Conservation (phyloP, 2,797 vertebrate species). For the Ceryle rudis region DNA sequence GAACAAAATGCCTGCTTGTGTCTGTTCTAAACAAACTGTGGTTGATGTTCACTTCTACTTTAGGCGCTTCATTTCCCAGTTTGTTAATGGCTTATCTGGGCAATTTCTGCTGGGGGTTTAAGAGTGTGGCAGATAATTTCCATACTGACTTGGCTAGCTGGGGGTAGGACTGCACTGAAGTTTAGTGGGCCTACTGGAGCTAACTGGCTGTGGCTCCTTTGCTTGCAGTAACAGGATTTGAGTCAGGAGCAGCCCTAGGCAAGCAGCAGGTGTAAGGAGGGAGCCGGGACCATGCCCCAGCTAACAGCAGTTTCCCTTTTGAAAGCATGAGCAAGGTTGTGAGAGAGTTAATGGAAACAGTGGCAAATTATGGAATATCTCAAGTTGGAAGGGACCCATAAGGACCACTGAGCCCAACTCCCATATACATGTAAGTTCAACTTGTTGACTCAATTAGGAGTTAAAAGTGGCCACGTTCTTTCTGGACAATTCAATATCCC, state of each 20-base stretch:
- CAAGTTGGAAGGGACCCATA: not conserved
- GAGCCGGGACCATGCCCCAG: not conserved
- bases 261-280: not conserved
- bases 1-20: not conserved
- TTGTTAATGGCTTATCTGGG: not conserved
- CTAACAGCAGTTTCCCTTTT: not conserved
- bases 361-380: not conserved
- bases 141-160: not conserved
- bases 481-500: not conserved
- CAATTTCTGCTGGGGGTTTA: not conserved
- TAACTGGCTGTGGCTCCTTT: not conserved
- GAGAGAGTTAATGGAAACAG: not conserved
- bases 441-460: not conserved
- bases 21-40: accelerated
- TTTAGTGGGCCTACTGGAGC: not conserved
- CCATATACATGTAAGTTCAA: not conserved
- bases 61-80: not conserved
- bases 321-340: not conserved
- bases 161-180: not conserved
- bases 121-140: not conserved
- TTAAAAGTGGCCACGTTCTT: not conserved
- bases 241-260: not conserved
- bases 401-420: not conserved
- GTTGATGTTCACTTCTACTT: not conserved
- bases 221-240: accelerated